Evolutionary conservation across 2,113 vertebrate species (phyloP).

Genomic region (Piprites chloris): DNA sequence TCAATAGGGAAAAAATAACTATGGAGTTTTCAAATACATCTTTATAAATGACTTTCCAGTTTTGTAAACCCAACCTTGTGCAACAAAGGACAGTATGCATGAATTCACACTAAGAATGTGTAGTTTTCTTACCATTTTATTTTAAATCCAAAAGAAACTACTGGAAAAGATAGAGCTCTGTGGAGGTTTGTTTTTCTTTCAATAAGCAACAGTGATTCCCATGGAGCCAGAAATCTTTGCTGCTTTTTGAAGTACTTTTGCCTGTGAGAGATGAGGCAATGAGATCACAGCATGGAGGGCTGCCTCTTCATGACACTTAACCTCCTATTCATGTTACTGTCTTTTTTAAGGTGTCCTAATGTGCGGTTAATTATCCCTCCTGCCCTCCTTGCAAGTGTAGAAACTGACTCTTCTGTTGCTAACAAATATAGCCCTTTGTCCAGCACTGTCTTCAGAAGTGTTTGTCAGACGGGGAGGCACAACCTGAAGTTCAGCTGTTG

Average conservation of each 20-base stretch:
- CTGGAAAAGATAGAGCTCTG: background rate
- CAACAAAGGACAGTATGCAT: background rate
- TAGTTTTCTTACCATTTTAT: background rate
- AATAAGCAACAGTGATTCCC: background rate
- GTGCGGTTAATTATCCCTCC: background rate
- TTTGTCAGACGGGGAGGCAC: background rate
- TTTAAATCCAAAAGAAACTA: background rate
- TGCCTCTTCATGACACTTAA: background rate
- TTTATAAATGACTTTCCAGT: background rate
- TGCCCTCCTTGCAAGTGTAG: background rate
- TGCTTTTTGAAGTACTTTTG: background rate
- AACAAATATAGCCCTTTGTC: background rate
- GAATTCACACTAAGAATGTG: background rate
- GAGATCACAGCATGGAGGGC: background rate
- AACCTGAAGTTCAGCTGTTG: background rate
- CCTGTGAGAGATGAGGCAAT: background rate
- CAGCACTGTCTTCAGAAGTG: background rate
- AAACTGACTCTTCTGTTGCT: background rate
- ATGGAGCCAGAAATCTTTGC: background rate
- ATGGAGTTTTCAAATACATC: background rate
- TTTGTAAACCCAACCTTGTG: background rate
- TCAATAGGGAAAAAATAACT: background rate
- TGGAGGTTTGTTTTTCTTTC: background rate
- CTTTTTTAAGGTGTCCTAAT: background rate
- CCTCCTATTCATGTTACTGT: background rate